Evolutionary conservation across 2,888 invertebrate species (phyloP), one percentile per base, ranked within the genome.

Genomic region (Pachymerium ferrugineum): DNA sequence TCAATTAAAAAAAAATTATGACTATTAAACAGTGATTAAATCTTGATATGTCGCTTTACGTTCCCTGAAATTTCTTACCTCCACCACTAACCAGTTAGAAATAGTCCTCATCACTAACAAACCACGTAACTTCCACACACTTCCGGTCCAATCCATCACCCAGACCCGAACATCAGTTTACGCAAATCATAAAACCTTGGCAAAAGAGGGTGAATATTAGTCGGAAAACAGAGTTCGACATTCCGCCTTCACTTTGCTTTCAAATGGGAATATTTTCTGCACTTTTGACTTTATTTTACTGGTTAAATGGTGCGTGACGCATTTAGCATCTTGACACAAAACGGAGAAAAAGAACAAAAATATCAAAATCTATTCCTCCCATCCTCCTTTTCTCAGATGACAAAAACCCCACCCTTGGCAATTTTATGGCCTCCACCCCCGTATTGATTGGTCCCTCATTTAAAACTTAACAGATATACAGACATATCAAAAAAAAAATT

Each of bases 281-380:
- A 72, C 72, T 72, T 72, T 72, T 72, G 72, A 72, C 72, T 72
- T 72, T 72, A 72, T 72, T 72, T 54, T 72, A 47, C 72, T 54
- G 6, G 72, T 47, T 54, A 47, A 72, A 72, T 72, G 72, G 62
- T 16, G 30, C 72, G 54, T 72, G 72, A 42, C 29, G 54, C 72
- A 33, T 72, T 72, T 72, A 72, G 72, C 72, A 72, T 72, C 72
- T 54, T 54, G 72, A 29, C 29, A 28, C 25, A 62, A 22, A n/a
- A 6, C 10, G 3, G 3, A 25, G 28, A n/a, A 62, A 62, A n/a
- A n/a, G n/a, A n/a, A n/a, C n/a, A n/a, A 33, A 62, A 62, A 62
- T 1, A 14, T 14, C 1, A 25, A 22, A 25, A 62, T 14, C 10
- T 28, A 25, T 62, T 28, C 62, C 5, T 6, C 38, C 38, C 38